Evolutionary conservation across 2,113 vertebrate genomes (phyloP).

Genomic region (Phylloscopus trochiloides): DNA sequence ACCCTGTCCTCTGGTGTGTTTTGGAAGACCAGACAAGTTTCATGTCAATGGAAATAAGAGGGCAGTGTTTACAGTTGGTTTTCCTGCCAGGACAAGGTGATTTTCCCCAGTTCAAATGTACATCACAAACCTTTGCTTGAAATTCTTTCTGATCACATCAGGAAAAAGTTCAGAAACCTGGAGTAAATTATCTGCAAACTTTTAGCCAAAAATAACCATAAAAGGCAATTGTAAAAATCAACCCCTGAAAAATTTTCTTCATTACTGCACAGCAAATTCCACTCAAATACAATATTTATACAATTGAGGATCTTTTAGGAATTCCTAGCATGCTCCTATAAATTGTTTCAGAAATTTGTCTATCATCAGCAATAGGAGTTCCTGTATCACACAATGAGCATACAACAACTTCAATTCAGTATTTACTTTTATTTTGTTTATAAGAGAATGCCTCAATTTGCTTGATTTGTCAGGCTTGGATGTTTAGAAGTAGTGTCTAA

Average conservation of each 20-base stretch:
- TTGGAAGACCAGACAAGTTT: background rate
- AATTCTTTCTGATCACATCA: background rate
- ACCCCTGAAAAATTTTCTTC: background rate
- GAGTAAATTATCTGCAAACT: background rate
- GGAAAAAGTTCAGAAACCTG: background rate
- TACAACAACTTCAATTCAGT: background rate
- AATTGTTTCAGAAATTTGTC: background rate
- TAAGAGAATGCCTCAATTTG: background rate
- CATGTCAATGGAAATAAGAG: background rate
- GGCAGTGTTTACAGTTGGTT: background rate
- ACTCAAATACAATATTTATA: background rate
- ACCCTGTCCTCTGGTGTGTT: background rate
- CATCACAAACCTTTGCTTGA: background rate
- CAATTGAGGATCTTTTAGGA: background rate
- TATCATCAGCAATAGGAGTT: rapidly evolving
- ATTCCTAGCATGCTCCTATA: background rate
- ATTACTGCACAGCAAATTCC: background rate
- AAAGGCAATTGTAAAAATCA: background rate
- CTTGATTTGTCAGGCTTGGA: background rate
- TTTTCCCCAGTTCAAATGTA: background rate
- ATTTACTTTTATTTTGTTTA: background rate
- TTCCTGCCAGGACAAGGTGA: background rate
- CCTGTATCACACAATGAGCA: background rate
- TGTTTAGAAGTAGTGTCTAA: background rate
- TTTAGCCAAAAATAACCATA: background rate